A percentile compares a stretch with the other conserved stretches of the same genome.
Evolutionary conservation across 2,888 invertebrate species (phyloP).

Genomic region (Cotesia congregata): DNA sequence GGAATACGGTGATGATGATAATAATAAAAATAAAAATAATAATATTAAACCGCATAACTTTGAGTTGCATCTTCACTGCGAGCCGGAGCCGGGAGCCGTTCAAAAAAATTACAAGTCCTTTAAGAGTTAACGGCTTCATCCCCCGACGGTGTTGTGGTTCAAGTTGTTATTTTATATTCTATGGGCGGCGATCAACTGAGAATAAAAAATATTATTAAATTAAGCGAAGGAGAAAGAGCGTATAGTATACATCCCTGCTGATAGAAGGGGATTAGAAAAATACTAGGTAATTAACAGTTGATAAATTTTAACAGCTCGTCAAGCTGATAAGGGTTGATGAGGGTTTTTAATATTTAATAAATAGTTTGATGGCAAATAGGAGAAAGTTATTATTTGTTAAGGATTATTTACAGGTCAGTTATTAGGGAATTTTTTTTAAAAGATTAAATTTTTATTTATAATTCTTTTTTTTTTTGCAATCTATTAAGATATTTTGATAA

Average conservation of each 20-base stretch:
- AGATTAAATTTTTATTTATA: too few relatives aligned
- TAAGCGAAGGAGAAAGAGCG: too few relatives aligned
- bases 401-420: too few relatives aligned
- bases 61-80: neutral
- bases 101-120: slow-evolving; percentile 19
- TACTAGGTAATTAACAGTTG: too few relatives aligned
- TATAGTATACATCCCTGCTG: neutral
- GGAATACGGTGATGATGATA: slow-evolving; percentile 17
- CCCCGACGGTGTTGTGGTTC: neutral
- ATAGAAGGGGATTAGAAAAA: too few relatives aligned
- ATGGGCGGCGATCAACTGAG: neutral
- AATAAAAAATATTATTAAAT: neutral
- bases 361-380: too few relatives aligned
- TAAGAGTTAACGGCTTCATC: slow-evolving; percentile 19
- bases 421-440: too few relatives aligned
- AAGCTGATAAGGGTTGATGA: too few relatives aligned
- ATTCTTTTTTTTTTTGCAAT: too few relatives aligned
- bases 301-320: slow-evolving; percentile 16
- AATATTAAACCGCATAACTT: slow-evolving; percentile 20
- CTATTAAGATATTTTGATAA: too few relatives aligned
- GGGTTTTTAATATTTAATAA: too few relatives aligned
- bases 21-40: slow-evolving; percentile 15
- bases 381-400: too few relatives aligned
- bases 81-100: neutral
- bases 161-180: neutral